Evolutionary conservation across 2,888 invertebrate species (phyloP).

Genomic region (Electrophaes corylata): DNA sequence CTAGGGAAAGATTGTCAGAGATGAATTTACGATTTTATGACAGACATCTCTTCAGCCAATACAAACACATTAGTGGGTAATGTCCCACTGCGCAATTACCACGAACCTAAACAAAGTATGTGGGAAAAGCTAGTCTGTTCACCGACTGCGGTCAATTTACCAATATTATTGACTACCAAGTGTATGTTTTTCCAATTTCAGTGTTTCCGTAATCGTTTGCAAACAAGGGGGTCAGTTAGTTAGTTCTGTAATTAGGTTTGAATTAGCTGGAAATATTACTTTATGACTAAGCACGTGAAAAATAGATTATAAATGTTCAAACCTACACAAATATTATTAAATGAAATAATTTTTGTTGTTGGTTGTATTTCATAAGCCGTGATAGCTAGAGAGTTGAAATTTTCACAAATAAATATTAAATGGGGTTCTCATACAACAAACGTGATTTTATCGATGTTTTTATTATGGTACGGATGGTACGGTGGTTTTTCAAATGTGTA

Average conservation of each 20-base stretch:
- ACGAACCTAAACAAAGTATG: constrained; percentile 59
- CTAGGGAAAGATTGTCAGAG: neutral
- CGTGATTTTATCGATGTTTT: no score
- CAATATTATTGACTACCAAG: constrained; percentile 53
- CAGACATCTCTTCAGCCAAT: neutral
- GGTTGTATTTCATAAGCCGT: no score
- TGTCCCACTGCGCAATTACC: constrained; percentile 70
- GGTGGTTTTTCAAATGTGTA: no score
- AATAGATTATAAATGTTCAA: no score
- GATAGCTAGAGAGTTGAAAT: no score
- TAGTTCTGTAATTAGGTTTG: constrained; percentile 26
- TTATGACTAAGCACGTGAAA: neutral
- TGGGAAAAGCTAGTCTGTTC: constrained; percentile 78
- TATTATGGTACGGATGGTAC: no score
- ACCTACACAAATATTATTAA: no score
- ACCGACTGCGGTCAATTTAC: constrained; percentile 62
- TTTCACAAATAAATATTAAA: no score
- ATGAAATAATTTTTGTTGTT: no score
- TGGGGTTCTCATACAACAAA: no score
- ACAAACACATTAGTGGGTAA: neutral
- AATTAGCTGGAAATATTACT: constrained; percentile 20
- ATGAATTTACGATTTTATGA: neutral
- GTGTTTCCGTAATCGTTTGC: constrained; percentile 72
- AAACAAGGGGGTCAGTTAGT: constrained; percentile 60
- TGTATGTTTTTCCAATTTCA: constrained; percentile 56